phyloP scores from a whole-genome alignment of 2,797 vertebrate species.

The Falco rusticolus region DNA sequence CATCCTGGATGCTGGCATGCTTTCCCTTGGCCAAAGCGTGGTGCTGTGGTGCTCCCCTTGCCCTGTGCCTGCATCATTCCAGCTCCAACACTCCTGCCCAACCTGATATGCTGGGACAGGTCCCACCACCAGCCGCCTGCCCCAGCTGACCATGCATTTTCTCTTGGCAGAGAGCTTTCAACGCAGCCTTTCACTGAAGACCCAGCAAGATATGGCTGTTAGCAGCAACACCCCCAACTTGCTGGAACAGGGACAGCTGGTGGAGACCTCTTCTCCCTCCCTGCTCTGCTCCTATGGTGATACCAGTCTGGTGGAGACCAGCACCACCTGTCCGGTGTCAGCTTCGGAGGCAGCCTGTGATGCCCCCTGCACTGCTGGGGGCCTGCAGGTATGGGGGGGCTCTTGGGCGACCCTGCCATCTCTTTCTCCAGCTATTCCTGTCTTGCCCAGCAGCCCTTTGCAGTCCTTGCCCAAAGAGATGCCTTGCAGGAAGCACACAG shows the following conservation, averaged over 20 bases:
- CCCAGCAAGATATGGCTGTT: neutral
- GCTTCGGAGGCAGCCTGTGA: neutral
- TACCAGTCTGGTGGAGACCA: neutral
- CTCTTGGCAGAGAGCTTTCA: constrained; percentile 5
- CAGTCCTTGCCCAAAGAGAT: accelerated
- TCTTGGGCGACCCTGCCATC: neutral
- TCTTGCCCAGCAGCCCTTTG: neutral
- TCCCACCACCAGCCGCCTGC: neutral
- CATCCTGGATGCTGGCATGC: neutral
- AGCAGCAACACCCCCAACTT: constrained; percentile 35
- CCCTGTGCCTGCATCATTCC: neutral
- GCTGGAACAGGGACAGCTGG: neutral
- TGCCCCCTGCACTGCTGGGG: neutral
- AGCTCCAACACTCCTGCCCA: neutral
- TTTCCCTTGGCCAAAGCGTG: neutral
- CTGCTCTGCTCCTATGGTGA: neutral
- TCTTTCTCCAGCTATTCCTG: neutral
- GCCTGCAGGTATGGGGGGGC: accelerated
- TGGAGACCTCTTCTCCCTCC: constrained; percentile 6
- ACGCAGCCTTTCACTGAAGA: neutral
- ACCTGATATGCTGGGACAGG: accelerated
- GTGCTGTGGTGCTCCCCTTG: neutral
- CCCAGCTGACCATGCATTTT: neutral
- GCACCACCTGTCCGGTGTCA: accelerated
- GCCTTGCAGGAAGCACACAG: neutral